phyloP scores from a whole-genome alignment of 2,888 invertebrate genomes.

The Spodoptera picta region DNA sequence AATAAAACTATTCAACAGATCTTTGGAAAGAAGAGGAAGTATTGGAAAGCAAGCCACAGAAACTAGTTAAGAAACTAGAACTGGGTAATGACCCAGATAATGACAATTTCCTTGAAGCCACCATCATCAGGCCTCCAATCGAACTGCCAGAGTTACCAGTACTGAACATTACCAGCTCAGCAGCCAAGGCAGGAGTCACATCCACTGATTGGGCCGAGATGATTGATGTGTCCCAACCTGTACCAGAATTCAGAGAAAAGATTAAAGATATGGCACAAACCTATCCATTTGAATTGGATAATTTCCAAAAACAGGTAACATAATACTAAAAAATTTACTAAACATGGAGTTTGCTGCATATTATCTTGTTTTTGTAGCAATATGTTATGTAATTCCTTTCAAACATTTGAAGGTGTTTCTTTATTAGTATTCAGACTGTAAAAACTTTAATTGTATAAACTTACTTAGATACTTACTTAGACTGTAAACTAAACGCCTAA shows the following conservation, averaged over 20 bases:
- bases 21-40: constrained; percentile 84
- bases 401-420: background rate
- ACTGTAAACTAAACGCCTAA: no score
- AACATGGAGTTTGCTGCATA: no score
- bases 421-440: no score
- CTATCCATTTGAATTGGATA: constrained; percentile 97
- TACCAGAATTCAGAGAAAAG: constrained; percentile 93
- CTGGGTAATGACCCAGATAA: constrained; percentile 65
- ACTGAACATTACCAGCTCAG: constrained; percentile 90
- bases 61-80: constrained; percentile 60
- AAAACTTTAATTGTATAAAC: no score
- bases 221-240: constrained; percentile 94
- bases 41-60: constrained; percentile 58
- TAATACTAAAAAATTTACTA: no score
- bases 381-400: no score
- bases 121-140: constrained; percentile 75
- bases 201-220: constrained; percentile 96
- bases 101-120: constrained; percentile 79
- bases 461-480: no score
- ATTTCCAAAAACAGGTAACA: constrained; percentile 96
- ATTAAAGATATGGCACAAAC: constrained; percentile 95
- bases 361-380: no score
- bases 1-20: constrained; percentile 59
- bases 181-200: constrained; percentile 77
- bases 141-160: constrained; percentile 89